A percentile compares a stretch with the other conserved stretches of the same genome.
Evolutionary conservation across 2,888 invertebrate species (phyloP).

Genomic region (Lordiphosa fenestrarum): DNA sequence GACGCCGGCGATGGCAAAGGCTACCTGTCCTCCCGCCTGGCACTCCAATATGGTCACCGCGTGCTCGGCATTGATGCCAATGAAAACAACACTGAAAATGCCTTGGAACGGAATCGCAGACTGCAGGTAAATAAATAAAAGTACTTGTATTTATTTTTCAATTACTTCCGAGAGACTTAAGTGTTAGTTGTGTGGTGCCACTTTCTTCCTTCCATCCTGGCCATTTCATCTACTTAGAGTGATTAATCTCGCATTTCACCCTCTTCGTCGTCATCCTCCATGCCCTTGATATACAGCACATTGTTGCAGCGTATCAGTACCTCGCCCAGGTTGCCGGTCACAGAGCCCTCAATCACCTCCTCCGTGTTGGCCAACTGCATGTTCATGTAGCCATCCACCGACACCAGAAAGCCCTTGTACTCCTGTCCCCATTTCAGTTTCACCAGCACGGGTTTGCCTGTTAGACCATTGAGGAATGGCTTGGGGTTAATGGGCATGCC

Average conservation of each 20-base stretch:
- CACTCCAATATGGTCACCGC: slow-evolving; percentile 85
- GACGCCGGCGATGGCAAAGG: slow-evolving; percentile 96
- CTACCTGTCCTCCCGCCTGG: slow-evolving; percentile 88
- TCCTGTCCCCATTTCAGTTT: slow-evolving; percentile 99
- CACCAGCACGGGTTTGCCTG: slow-evolving; percentile 98
- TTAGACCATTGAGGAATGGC: slow-evolving; percentile 98
- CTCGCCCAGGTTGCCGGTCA: slow-evolving; percentile 96
- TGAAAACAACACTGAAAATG: slow-evolving; percentile 84
- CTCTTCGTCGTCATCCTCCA: slow-evolving; percentile 98
- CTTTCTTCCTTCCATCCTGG: neutral
- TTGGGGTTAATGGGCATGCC: slow-evolving; percentile 99
- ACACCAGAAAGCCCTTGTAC: slow-evolving; percentile 98
- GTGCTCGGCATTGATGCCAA: slow-evolving; percentile 92
- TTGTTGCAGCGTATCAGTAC: slow-evolving; percentile 98
- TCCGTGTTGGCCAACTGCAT: slow-evolving; percentile 98
- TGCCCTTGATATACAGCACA: slow-evolving; percentile 95
- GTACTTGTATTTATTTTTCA: slow-evolving; percentile 43
- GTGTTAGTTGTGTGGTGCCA: slow-evolving; percentile 11
- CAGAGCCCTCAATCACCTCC: slow-evolving; percentile 95
- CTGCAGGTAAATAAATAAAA: slow-evolving; percentile 73
- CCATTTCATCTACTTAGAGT: too few species aligned
- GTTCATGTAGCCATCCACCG: slow-evolving; percentile 99
- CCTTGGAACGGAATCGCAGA: slow-evolving; percentile 81
- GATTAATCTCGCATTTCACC: slow-evolving; percentile 89
- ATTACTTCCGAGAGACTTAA: slow-evolving; percentile 23